phyloP scores from a whole-genome alignment of 2,888 invertebrate species.

The Physocephala rufipes region DNA sequence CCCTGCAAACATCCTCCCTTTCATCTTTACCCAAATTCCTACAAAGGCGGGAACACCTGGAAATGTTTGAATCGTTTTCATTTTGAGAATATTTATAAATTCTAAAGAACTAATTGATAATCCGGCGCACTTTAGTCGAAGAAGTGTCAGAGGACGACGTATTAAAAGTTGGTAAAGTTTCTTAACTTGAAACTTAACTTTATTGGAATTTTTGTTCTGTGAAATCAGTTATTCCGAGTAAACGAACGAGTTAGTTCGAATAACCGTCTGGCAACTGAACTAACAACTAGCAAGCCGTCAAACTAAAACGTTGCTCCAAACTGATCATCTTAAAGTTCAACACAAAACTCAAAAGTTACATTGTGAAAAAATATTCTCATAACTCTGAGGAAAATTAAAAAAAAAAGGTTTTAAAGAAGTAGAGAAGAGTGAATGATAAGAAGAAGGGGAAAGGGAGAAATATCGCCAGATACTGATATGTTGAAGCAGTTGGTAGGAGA shows the following conservation, averaged over 20 bases:
- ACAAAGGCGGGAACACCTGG: neutral
- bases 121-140: neutral
- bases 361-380: neutral
- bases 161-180: conserved; percentile 20
- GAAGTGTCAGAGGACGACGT: conserved; percentile 23
- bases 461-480: too few species aligned
- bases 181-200: conserved; percentile 7
- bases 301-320: neutral
- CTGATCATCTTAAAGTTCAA: conserved; percentile 10
- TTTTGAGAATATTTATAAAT: neutral
- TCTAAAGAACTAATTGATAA: conserved; percentile 29
- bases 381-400: neutral
- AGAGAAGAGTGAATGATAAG: neutral
- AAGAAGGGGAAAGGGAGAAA: neutral
- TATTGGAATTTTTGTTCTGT: neutral
- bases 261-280: neutral
- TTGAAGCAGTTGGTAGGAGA: too few species aligned
- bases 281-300: neutral
- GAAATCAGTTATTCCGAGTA: neutral
- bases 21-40: neutral
- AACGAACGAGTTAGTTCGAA: neutral
- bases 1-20: neutral
- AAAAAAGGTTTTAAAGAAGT: neutral
- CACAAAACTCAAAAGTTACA: conserved; percentile 14
- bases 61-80: neutral